Conservation (phyloP, 2,888 invertebrate genomes). For the Cantharis lateralis region DNA sequence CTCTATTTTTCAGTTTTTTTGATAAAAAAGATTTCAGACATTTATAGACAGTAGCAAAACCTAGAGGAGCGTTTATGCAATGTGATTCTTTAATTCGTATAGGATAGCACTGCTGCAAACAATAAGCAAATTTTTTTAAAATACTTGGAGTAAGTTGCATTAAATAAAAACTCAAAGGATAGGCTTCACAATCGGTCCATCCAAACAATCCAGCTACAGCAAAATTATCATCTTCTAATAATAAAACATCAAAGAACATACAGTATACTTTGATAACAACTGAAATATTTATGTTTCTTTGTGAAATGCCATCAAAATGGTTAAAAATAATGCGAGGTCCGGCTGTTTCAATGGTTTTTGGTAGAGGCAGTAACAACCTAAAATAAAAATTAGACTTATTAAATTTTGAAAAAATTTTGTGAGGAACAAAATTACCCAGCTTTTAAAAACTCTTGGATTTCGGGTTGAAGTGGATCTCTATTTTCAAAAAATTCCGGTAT, state of each 20-base stretch:
- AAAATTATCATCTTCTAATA: background rate
- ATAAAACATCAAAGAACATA: background rate
- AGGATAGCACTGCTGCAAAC: background rate
- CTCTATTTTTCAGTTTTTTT: background rate
- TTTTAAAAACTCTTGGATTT: no score
- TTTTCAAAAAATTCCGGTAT: no score
- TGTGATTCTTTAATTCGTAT: background rate
- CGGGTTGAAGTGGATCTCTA: no score
- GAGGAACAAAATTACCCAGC: no score
- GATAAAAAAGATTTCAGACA: background rate
- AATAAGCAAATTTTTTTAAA: background rate
- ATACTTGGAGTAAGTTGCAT: background rate
- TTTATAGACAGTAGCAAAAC: background rate
- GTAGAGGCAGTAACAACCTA: background rate
- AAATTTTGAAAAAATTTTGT: no score
- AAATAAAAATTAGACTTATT: no score
- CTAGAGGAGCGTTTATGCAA: background rate
- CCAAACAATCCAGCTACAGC: background rate
- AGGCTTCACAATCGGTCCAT: background rate
- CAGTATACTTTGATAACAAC: background rate
- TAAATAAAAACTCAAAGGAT: background rate
- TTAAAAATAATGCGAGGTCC: background rate
- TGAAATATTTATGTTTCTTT: background rate
- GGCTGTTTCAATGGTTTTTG: background rate
- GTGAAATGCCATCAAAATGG: background rate